These are phyloP conservation scores for Elaphurus davidianus DNA, from an alignment of 2,113 vertebrate genomes.

Conservation along the genomic window DNA sequence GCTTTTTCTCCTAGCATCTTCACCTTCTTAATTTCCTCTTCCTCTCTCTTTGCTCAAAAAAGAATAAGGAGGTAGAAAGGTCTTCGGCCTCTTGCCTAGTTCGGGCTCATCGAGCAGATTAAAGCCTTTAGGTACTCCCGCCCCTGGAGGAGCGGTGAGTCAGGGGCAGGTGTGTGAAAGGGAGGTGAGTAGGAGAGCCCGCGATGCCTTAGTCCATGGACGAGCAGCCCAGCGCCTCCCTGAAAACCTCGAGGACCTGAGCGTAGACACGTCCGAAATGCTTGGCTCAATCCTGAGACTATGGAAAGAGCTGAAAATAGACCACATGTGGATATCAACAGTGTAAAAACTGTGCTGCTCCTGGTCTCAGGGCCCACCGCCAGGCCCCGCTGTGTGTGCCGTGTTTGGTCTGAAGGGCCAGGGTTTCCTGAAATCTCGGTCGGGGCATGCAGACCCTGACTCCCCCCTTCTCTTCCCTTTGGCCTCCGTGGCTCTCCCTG, in stretches of 20 bases:
- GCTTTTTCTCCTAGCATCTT: neutral
- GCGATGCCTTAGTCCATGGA: rapidly evolving
- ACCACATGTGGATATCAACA: too few relatives aligned
- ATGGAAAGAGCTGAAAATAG: neutral
- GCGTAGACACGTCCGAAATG: rapidly evolving
- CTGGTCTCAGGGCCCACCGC: rapidly evolving
- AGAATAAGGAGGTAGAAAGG: neutral
- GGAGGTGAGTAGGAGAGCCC: neutral
- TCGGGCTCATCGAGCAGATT: rapidly evolving
- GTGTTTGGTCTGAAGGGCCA: rapidly evolving
- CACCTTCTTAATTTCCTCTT: neutral
- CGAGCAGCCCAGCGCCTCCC: rapidly evolving
- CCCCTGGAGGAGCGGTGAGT: rapidly evolving
- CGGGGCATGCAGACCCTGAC: rapidly evolving
- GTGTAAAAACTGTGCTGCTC: too few relatives aligned
- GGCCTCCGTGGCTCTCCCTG: rapidly evolving
- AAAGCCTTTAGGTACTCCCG: rapidly evolving
- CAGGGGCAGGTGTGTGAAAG: neutral
- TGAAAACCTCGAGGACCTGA: rapidly evolving
- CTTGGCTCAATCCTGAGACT: rapidly evolving
- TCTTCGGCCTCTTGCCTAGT: rapidly evolving
- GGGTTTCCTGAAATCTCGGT: rapidly evolving
- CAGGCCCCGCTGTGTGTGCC: rapidly evolving
- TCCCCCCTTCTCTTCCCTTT: neutral
- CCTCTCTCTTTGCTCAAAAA: neutral